Evolutionary conservation across 1,140 invertebrate species (phyloP).

Genomic region (Danaus melanippus): DNA sequence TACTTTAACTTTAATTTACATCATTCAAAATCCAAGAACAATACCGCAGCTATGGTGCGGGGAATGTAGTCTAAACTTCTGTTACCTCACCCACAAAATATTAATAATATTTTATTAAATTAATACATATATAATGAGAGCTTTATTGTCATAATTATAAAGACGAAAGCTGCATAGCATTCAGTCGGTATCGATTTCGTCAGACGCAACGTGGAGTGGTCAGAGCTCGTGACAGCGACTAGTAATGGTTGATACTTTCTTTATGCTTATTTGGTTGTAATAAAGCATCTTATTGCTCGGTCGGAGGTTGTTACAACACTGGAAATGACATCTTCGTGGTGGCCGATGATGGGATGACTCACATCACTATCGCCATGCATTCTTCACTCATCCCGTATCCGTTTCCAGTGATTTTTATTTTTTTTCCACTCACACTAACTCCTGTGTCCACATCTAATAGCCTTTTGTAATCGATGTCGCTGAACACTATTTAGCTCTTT

Average conservation of each 20-base stretch:
- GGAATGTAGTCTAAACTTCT: slow-evolving; percentile 60
- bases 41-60: slow-evolving; percentile 41
- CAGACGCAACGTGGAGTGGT: slow-evolving; percentile 24
- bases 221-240: slow-evolving; percentile 23
- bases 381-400: slow-evolving; percentile 54
- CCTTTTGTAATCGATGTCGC: slow-evolving; percentile 11
- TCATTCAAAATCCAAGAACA: slow-evolving; percentile 43
- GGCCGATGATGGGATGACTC: slow-evolving; percentile 60
- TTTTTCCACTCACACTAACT: slow-evolving; percentile 34
- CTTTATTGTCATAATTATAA: slow-evolving; percentile 10
- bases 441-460: slow-evolving; percentile 31
- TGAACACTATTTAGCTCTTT: too few species aligned
- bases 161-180: slow-evolving; percentile 10
- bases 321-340: slow-evolving; percentile 42
- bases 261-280: slow-evolving; percentile 15
- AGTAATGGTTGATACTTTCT: slow-evolving; percentile 18
- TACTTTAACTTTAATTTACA: slow-evolving; percentile 29
- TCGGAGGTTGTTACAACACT: slow-evolving; percentile 14
- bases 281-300: slow-evolving; percentile 25
- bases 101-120: slow-evolving; percentile 5
- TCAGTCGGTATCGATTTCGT: slow-evolving; percentile 17
- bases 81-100: slow-evolving; percentile 22
- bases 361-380: slow-evolving; percentile 53
- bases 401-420: slow-evolving; percentile 44
- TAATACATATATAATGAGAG: slow-evolving; percentile 14